phyloP scores from a whole-genome alignment of 2,113 vertebrate genomes.

The Lonchura striata region DNA sequence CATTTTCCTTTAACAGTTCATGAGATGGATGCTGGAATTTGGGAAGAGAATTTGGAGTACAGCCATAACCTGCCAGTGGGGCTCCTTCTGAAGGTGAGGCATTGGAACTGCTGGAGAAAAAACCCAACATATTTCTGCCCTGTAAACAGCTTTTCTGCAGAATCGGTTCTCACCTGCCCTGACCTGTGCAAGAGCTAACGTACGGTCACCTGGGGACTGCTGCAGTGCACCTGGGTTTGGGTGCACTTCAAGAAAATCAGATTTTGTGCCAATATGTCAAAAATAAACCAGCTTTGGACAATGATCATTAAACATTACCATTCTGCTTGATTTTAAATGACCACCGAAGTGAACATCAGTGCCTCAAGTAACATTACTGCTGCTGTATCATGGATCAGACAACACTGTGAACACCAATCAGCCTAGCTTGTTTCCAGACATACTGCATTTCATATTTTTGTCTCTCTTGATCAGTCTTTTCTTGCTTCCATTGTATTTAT shows the following conservation, averaged over 20 bases:
- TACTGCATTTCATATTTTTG: not conserved
- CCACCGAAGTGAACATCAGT: not conserved
- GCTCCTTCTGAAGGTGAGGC: constrained; percentile 86
- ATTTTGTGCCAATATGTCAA: not conserved
- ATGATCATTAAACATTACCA: not conserved
- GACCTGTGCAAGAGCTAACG: fast-evolving
- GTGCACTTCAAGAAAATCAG: not conserved
- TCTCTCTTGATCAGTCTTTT: not conserved
- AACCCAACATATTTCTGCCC: not conserved
- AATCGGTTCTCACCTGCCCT: not conserved
- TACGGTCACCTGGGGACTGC: not conserved
- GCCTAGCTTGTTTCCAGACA: not conserved
- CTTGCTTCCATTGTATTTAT: not conserved
- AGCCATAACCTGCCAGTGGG: constrained; percentile 75
- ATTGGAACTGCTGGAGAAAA: constrained; percentile 80
- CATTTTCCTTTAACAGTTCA: constrained; percentile 90
- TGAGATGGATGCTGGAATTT: constrained; percentile 97
- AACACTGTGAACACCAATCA: not conserved
- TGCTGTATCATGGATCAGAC: not conserved
- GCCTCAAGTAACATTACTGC: not conserved
- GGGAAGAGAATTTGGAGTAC: constrained; percentile 90
- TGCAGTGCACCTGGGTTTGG: not conserved
- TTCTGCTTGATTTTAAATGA: not conserved
- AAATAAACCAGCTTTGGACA: not conserved
- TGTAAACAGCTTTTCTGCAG: not conserved